phyloP scores from a whole-genome alignment of 1,140 invertebrate species.

The Scaptodrosophila lebanonensis region DNA sequence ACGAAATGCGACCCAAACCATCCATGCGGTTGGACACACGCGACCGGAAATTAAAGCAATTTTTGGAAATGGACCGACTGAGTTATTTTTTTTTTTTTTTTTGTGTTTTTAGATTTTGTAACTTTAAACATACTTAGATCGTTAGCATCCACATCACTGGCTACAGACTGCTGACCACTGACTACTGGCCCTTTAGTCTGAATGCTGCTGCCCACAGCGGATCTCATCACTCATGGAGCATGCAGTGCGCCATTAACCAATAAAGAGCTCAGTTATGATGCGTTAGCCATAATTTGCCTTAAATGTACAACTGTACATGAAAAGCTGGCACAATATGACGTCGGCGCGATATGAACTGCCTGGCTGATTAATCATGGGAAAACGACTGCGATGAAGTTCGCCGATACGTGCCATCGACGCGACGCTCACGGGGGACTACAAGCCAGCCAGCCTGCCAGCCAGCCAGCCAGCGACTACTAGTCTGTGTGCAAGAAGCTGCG shows the following conservation, averaged over 20 bases:
- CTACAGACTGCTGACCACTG: slow-evolving; percentile 9
- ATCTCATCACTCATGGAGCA: no score
- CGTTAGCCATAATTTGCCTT: slow-evolving; percentile 47
- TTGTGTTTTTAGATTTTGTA: slow-evolving; percentile 25
- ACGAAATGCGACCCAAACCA: neutral
- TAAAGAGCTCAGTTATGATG: no score
- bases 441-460: no score
- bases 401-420: slow-evolving; percentile 10
- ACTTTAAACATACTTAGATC: slow-evolving; percentile 19
- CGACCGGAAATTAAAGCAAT: slow-evolving; percentile 73
- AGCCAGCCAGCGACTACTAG: no score
- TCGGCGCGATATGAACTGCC: neutral
- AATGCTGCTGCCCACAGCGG: no score
- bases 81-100: slow-evolving; percentile 39
- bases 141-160: slow-evolving; percentile 25
- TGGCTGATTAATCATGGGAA: slow-evolving; percentile 25
- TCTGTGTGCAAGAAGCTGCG: no score
- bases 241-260: no score
- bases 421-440: no score
- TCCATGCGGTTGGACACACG: slow-evolving; percentile 33
- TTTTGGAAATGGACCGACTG: slow-evolving; percentile 55
- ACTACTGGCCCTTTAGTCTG: no score
- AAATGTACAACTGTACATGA: slow-evolving; percentile 46
- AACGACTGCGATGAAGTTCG: neutral
- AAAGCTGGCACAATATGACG: slow-evolving; percentile 39